phyloP scores from a whole-genome alignment of 1,140 invertebrate species.

The Aphidius gifuensis region DNA sequence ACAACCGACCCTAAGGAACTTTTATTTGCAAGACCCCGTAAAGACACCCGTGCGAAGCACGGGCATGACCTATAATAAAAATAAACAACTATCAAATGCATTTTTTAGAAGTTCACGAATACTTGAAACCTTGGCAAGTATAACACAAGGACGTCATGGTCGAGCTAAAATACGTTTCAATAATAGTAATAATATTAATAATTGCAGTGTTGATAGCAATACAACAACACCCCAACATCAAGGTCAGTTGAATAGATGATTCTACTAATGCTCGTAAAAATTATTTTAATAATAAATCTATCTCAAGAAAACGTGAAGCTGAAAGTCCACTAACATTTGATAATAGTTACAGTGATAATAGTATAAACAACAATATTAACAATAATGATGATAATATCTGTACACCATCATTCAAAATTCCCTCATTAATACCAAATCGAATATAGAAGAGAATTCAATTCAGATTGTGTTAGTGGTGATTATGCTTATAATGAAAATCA shows the following conservation, averaged over 20 bases:
- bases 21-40: no score
- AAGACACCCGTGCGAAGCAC: no score
- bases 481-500: not conserved
- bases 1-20: no score
- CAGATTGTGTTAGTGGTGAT: not conserved
- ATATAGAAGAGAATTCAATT: conserved; percentile 27
- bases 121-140: conserved; percentile 46
- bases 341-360: no score
- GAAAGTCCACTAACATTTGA: no score
- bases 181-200: not conserved
- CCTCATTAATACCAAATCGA: conserved; percentile 20
- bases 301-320: conserved; percentile 17
- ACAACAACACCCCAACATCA: not conserved
- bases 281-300: no score
- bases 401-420: conserved; percentile 42
- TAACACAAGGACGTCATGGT: conserved; percentile 33
- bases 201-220: no score
- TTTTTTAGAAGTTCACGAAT: conserved; percentile 49
- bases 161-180: conserved; percentile 4
- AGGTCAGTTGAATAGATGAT: conserved; percentile 25
- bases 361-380: no score
- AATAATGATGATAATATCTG: conserved; percentile 16
- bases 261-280: not conserved
- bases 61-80: no score
- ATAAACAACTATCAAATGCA: conserved; percentile 35